Evolutionary conservation across 2,797 vertebrate species (phyloP), one percentile per base, ranked within the genome.

Genomic region (Peromyscus aztecus): DNA sequence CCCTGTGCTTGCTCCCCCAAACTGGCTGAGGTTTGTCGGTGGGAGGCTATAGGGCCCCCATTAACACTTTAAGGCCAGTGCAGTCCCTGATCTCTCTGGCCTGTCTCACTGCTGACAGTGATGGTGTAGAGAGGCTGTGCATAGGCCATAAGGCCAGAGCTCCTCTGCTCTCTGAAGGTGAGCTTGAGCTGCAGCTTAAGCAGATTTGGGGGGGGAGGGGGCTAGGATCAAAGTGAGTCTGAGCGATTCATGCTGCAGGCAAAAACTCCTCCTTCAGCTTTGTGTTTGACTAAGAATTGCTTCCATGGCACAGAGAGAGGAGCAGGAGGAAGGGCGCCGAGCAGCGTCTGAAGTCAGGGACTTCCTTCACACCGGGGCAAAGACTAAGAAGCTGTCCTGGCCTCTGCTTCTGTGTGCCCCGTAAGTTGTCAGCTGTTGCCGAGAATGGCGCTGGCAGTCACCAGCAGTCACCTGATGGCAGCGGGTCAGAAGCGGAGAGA

Each of bases 391-490:
- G 71, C 88, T 63, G 27, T 77, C 7, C 0, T 61, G 86, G 83
- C 80, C 86, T 90, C 77, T 65, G 91, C 85, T 95, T 78, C 89
- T 73, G 0, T 90, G 78, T 69, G 24, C 71, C 73, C 61, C 14
- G 0, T 85, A 94, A 97, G 88, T 96, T 96, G 77, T 19, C 9
- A 57, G 96, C 13, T 82, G 52, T 91, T 95, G 84, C 89, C 52
- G 37, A 59, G 81, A 95, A 95, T 21, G 0, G 81, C 2, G n/a
- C 80, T 76, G 61, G 92, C 96, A 81, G 71, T 89, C 90, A 59
- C 77, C 82, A 43, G 81, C 85, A 92, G 49, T 97, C 97, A 97
- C 94, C 76, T 85, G 96, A 76, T 97, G 84, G 13, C 89, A 31
- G 46, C 34, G 43, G 24, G 10, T 19, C 5, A 1, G 37, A 2